These are phyloP conservation scores for Brachionus angularis DNA, from an alignment of 1,140 invertebrate species.

Conservation along the genomic window DNA sequence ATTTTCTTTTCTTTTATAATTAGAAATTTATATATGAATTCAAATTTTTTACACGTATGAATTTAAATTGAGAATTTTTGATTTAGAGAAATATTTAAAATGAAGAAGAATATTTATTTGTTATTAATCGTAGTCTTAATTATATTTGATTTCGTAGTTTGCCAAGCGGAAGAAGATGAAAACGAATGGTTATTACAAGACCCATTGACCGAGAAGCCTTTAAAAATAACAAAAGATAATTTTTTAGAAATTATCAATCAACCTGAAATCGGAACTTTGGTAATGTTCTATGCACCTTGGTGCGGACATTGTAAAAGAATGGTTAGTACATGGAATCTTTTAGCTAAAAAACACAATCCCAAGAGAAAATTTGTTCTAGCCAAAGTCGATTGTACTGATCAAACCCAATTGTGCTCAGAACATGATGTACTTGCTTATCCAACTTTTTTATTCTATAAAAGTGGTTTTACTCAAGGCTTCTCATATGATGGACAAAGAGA, in stretches of 20 bases:
- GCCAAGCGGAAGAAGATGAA: no score
- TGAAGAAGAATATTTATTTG: no score
- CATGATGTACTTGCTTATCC: slow-evolving; percentile 19
- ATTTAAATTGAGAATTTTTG: no score
- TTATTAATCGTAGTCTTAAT: no score
- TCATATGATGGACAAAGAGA: slow-evolving; percentile 8
- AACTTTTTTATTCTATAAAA: slow-evolving; percentile 11
- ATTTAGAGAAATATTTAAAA: no score
- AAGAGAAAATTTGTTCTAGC: background rate
- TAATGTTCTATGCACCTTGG: slow-evolving; percentile 31
- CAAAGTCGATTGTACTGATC: slow-evolving; percentile 18
- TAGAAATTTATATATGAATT: no score
- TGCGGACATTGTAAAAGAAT: slow-evolving; percentile 36
- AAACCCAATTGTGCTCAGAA: slow-evolving; percentile 16
- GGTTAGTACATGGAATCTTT: slow-evolving; percentile 9
- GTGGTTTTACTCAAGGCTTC: background rate
- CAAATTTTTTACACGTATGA: no score
- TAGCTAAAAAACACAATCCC: slow-evolving; percentile 5
- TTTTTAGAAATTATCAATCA: slow-evolving; percentile 16
- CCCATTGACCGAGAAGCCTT: background rate
- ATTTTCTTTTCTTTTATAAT: no score
- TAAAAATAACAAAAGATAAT: background rate
- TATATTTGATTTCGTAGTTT: no score
- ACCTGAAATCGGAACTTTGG: slow-evolving; percentile 8
- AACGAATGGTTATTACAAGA: no score